phyloP scores from a whole-genome alignment of 2,113 vertebrate genomes.

The Bettongia penicillata region DNA sequence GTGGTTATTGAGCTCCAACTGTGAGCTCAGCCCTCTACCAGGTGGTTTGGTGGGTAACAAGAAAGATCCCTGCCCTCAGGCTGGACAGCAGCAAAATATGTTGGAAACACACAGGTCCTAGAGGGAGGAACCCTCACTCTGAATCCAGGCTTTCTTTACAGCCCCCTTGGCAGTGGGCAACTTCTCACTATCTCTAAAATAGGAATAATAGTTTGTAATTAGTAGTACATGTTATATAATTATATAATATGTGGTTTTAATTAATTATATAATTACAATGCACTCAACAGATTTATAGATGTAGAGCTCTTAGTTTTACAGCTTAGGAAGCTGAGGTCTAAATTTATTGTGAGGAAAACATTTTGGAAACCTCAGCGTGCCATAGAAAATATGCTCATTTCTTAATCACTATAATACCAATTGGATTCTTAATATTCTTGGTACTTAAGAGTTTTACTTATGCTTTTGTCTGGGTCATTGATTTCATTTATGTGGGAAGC shows the following conservation, averaged over 20 bases:
- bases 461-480: not conserved
- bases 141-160: not conserved
- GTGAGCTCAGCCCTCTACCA: not conserved
- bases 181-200: not conserved
- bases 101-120: not conserved
- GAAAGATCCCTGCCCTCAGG: not conserved
- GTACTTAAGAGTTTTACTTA: not conserved
- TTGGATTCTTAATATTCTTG: not conserved
- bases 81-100: not conserved
- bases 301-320: not conserved
- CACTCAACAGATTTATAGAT: not conserved
- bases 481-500: too few relatives aligned
- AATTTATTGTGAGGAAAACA: not conserved
- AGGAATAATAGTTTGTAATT: not conserved
- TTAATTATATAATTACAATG: not conserved
- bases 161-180: not conserved
- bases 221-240: too few relatives aligned
- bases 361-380: not conserved
- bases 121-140: conserved; percentile 5
- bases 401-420: not conserved
- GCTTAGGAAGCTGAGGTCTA: not conserved
- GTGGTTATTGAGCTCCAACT: not conserved
- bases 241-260: too few relatives aligned
- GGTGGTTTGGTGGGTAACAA: not conserved
- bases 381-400: not conserved